Percentiles rank a stretch among this genome's conserved stretches.
Evolutionary conservation across 2,888 invertebrate species (phyloP).

Genomic region (Acanthosepion lycidas): DNA sequence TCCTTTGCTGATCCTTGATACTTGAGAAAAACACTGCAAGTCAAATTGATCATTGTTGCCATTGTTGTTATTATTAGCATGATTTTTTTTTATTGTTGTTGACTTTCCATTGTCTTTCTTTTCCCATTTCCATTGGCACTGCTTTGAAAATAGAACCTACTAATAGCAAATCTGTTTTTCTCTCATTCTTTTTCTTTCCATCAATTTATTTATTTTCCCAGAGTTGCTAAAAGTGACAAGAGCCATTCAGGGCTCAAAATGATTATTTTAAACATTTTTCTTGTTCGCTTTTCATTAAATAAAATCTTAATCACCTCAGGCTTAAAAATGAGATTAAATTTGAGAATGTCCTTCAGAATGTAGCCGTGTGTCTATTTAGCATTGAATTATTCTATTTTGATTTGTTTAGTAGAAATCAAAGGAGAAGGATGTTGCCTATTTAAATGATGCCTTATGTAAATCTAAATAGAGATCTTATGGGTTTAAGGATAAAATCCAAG

Average conservation of each 20-base stretch:
- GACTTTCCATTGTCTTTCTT: not conserved
- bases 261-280: not conserved
- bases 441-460: no score
- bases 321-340: not conserved
- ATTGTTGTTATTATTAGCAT: not conserved
- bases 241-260: not conserved
- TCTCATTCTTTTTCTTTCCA: not conserved
- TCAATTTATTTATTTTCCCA: no score
- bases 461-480: no score
- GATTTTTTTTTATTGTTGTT: not conserved
- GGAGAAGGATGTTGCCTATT: not conserved
- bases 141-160: not conserved
- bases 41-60: not conserved
- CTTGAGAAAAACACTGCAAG: not conserved
- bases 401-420: not conserved
- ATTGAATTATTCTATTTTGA: not conserved
- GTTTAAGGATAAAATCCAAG: no score
- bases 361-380: not conserved
- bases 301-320: not conserved
- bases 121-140: not conserved
- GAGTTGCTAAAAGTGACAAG: no score
- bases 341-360: not conserved
- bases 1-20: not conserved
- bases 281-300: not conserved
- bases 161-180: not conserved